phyloP scores from a whole-genome alignment of 1,140 invertebrate genomes.

The Batillaria attramentaria region DNA sequence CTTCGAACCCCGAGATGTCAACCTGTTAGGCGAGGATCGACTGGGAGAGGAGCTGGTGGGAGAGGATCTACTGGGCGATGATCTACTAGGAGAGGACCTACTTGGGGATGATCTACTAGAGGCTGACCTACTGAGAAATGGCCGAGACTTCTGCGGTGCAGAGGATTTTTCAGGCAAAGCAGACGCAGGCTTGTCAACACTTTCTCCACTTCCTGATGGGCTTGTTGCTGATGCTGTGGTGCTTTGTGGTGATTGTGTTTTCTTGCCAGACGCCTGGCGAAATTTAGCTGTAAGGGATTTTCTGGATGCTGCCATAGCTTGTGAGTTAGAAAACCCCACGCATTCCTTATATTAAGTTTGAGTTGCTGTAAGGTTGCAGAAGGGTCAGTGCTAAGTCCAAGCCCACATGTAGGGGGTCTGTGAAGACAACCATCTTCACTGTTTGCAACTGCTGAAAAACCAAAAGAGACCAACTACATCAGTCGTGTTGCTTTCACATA shows the following conservation, averaged over 20 bases:
- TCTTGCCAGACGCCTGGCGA: conserved; percentile 2
- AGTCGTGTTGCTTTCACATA: background rate
- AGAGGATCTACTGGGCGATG: too few species aligned
- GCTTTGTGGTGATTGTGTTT: conserved; percentile 7
- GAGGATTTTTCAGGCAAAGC: conserved; percentile 7
- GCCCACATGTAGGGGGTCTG: background rate
- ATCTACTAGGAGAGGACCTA: too few species aligned
- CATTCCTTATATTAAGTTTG: background rate
- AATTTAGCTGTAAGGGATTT: conserved; percentile 21
- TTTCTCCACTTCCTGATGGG: background rate
- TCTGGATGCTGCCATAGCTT: background rate
- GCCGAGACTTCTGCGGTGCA: background rate
- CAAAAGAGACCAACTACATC: background rate
- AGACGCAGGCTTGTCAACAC: background rate
- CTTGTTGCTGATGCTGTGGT: too few species aligned
- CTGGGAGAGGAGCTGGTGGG: too few species aligned
- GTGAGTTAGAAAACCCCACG: background rate
- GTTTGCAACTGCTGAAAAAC: background rate
- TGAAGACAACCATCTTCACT: background rate
- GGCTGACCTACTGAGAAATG: too few species aligned
- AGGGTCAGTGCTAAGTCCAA: background rate
- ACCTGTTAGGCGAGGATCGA: too few species aligned
- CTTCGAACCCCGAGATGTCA: too few species aligned
- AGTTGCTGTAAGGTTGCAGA: too few species aligned
- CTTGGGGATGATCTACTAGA: too few species aligned